Percentiles rank a stretch among this genome's conserved stretches.
phyloP scores from a whole-genome alignment of 2,113 vertebrate species.

The Tricholaema leucomelas region DNA sequence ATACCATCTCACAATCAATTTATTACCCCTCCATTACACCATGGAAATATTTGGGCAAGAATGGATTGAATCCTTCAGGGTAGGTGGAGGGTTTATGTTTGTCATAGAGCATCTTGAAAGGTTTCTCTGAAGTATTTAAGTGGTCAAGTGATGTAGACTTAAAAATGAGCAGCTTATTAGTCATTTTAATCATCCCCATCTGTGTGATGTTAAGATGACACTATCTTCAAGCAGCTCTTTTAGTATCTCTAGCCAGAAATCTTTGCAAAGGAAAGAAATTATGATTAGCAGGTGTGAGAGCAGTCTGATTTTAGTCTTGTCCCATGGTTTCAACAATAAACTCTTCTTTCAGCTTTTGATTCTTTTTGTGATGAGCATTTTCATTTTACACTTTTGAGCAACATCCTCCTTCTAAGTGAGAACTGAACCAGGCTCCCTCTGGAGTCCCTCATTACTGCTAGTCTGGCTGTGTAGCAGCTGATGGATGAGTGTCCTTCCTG shows the following conservation, averaged over 20 bases:
- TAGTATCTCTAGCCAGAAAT: background rate
- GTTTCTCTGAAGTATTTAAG: background rate
- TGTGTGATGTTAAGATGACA: slow-evolving; percentile 1
- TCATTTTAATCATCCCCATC: background rate
- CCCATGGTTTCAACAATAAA: background rate
- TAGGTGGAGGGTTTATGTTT: background rate
- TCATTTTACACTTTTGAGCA: background rate
- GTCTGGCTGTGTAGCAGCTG: background rate
- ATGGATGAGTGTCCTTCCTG: background rate
- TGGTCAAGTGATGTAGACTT: background rate
- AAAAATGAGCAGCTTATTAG: background rate
- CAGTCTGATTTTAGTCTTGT: background rate
- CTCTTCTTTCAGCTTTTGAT: background rate
- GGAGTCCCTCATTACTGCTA: background rate
- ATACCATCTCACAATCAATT: too few species aligned
- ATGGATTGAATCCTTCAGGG: background rate
- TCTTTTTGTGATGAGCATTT: background rate
- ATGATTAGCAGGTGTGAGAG: background rate
- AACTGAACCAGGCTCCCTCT: background rate
- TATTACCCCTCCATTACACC: too few species aligned
- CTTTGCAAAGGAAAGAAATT: background rate
- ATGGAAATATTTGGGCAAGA: background rate
- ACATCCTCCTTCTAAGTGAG: background rate
- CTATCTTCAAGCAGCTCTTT: background rate
- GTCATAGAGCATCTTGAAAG: background rate